These are phyloP conservation scores for Carposina sasakii DNA, from an alignment of 1,140 invertebrate genomes.

Conservation along the genomic window DNA sequence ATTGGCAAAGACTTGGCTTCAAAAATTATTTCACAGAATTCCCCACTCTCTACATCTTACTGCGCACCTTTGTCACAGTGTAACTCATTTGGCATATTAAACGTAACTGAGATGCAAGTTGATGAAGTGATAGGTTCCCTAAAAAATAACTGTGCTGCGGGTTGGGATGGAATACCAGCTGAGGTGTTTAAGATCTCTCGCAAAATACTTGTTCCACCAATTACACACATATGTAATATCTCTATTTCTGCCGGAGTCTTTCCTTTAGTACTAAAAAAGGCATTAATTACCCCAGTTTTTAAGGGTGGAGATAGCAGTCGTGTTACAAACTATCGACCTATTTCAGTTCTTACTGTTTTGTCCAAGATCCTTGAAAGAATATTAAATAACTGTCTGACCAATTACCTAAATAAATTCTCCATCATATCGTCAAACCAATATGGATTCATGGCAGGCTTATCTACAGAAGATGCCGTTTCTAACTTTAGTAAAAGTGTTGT, in stretches of 20 bases:
- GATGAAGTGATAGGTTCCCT: not conserved
- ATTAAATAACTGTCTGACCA: not conserved
- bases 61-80: not conserved
- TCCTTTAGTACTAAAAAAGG: not conserved
- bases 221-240: not conserved
- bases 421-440: not conserved
- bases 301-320: not conserved
- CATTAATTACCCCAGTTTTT: not conserved
- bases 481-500: not conserved
- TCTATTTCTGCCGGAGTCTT: not conserved
- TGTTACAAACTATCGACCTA: not conserved
- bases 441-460: not conserved
- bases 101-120: not conserved
- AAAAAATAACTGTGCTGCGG: not conserved
- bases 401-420: not conserved
- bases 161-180: conserved; percentile 4
- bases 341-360: not conserved
- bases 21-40: not conserved
- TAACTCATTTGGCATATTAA: not conserved
- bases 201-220: not conserved
- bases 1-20: conserved; percentile 4
- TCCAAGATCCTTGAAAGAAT: not conserved
- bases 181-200: not conserved
- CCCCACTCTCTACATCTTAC: not conserved
- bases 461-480: not conserved